phyloP scores from a whole-genome alignment of 2,888 invertebrate genomes.

The Thymelicus acteon region DNA sequence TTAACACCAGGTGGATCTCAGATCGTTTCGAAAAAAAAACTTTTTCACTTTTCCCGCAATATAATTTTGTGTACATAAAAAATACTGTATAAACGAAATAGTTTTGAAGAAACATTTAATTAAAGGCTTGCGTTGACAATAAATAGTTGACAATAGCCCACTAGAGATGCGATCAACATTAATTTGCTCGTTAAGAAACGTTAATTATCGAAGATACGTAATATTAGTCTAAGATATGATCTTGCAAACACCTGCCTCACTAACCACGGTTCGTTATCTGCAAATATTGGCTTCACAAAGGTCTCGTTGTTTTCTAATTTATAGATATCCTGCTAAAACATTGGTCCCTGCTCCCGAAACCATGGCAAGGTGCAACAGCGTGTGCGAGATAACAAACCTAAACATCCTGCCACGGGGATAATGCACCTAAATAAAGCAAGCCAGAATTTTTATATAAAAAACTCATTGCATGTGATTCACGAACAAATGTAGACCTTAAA shows the following conservation, averaged over 20 bases:
- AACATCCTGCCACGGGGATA: constrained; percentile 78
- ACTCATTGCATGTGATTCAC: constrained; percentile 47
- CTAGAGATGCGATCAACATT: constrained; percentile 14
- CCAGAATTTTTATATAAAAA: constrained; percentile 74
- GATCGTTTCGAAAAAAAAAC: no score
- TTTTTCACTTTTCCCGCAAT: no score
- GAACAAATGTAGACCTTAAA: constrained; percentile 46
- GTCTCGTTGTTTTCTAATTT: constrained; percentile 72
- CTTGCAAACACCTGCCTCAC: constrained; percentile 67
- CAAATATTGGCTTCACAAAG: constrained; percentile 69
- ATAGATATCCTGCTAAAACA: constrained; percentile 66
- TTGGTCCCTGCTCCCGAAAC: constrained; percentile 59
- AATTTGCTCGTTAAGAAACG: constrained; percentile 38
- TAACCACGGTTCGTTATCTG: constrained; percentile 71
- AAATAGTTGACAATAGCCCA: constrained; percentile 5
- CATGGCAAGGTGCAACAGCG: constrained; percentile 76
- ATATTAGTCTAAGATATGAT: constrained; percentile 72
- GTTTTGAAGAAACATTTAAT: background rate
- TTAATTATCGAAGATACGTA: constrained; percentile 65
- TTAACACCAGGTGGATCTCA: no score
- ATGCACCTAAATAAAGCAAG: constrained; percentile 65
- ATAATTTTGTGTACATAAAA: no score
- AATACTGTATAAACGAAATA: no score
- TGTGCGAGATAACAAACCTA: constrained; percentile 80
- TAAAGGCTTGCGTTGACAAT: background rate